Conservation (phyloP, 2,888 invertebrate species). For the Hypolimnas misippus region DNA sequence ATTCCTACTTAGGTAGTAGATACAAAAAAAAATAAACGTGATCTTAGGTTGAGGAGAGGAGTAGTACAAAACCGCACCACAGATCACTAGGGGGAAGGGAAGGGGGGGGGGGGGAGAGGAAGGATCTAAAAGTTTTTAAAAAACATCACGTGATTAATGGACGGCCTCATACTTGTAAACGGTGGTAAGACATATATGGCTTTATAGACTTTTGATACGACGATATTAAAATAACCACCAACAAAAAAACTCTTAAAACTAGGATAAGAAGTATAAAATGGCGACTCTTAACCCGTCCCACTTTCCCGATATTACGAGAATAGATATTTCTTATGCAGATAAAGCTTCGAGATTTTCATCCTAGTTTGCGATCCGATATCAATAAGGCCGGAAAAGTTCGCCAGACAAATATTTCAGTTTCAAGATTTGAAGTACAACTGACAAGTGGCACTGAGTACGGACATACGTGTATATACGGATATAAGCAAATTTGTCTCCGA, state of each 20-base stretch:
- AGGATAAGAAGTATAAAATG: background rate
- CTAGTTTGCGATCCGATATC: background rate
- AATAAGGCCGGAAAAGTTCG: background rate
- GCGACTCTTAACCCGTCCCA: background rate
- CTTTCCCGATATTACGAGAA: slow-evolving; percentile 9
- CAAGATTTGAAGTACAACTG: background rate
- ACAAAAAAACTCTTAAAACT: slow-evolving; percentile 4
- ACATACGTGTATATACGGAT: background rate
- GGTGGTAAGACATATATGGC: too few relatives aligned
- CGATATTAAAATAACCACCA: background rate
- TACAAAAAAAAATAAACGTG: too few relatives aligned
- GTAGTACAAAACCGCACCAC: too few relatives aligned
- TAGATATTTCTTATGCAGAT: background rate
- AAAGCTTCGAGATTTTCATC: slow-evolving; percentile 3
- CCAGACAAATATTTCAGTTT: background rate
- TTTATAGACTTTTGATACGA: background rate
- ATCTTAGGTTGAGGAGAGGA: too few relatives aligned
- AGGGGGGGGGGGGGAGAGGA: too few relatives aligned
- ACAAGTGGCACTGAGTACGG: background rate
- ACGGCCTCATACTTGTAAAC: too few relatives aligned
- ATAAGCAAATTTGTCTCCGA: too few relatives aligned
- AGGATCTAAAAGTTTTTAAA: too few relatives aligned
- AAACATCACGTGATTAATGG: too few relatives aligned
- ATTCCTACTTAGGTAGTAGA: too few relatives aligned
- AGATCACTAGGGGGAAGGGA: too few relatives aligned